Conservation (phyloP, 2,113 vertebrate species). For the Pedionomus torquatus region DNA sequence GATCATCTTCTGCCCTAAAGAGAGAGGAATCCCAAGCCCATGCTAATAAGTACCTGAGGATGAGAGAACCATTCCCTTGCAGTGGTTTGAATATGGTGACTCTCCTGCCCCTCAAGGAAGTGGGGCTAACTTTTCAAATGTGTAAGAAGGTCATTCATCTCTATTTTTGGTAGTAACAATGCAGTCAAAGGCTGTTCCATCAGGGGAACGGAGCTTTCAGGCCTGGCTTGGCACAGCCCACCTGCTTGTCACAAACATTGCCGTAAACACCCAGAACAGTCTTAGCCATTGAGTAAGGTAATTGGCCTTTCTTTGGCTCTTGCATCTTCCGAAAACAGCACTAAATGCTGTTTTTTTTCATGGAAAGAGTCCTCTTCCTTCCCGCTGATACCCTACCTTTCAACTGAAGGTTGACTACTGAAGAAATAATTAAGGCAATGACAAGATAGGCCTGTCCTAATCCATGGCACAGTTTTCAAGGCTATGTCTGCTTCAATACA, state of each 20-base stretch:
- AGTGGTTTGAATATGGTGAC: not conserved
- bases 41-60: not conserved
- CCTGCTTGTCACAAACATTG: accelerated
- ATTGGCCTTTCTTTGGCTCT: not conserved
- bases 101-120: accelerated
- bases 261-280: not conserved
- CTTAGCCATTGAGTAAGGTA: not conserved
- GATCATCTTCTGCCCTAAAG: not conserved
- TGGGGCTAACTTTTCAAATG: not conserved
- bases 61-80: not conserved
- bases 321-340: not conserved
- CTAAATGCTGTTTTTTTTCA: not conserved
- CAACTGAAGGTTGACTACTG: not conserved
- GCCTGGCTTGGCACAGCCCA: not conserved
- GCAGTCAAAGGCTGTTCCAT: not conserved
- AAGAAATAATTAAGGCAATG: not conserved
- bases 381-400: accelerated
- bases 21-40: accelerated
- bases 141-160: not conserved
- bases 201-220: not conserved
- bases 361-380: not conserved
- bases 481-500: not conserved
- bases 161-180: not conserved
- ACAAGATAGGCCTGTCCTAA: not conserved
- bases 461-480: not conserved